A percentile compares a stretch with the other conserved stretches of the same genome.
Conservation (phyloP, 2,797 vertebrate species). For the Bradypus variegatus region DNA sequence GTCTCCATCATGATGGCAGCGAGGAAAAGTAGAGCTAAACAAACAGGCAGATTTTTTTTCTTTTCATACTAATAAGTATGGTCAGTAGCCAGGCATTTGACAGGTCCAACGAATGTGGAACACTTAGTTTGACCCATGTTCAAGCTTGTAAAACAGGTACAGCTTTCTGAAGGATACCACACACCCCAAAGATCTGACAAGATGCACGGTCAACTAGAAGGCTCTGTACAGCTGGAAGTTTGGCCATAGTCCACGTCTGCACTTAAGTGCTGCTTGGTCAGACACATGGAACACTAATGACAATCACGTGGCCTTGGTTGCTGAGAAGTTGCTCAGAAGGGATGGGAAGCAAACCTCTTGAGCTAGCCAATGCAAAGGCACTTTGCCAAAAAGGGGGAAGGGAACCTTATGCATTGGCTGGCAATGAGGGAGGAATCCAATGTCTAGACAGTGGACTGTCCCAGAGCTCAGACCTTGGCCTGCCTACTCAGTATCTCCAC, state of each 20-base stretch:
- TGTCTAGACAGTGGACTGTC: background rate
- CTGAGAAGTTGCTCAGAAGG: constrained; percentile 27
- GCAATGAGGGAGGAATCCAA: background rate
- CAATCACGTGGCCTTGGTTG: constrained; percentile 41
- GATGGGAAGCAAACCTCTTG: constrained; percentile 42
- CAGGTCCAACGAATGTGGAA: background rate
- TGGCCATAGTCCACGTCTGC: constrained; percentile 60
- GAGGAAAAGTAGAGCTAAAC: background rate
- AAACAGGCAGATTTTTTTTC: background rate
- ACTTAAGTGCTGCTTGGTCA: constrained; percentile 61
- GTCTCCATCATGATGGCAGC: background rate
- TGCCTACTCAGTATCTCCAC: background rate
- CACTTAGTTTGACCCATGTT: background rate
- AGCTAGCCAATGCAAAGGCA: background rate
- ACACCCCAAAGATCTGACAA: background rate
- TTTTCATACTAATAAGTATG: background rate
- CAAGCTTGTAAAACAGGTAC: background rate
- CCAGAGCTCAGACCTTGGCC: background rate
- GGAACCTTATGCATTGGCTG: background rate
- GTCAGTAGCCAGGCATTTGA: background rate
- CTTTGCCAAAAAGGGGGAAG: background rate
- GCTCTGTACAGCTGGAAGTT: constrained; percentile 30
- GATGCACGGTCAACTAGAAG: background rate
- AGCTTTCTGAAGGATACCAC: background rate
- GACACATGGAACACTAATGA: constrained; percentile 50